A percentile compares a stretch with the other conserved stretches of the same genome.
phyloP scores from a whole-genome alignment of 2,888 invertebrate genomes.

The Hypomecis punctinalis region DNA sequence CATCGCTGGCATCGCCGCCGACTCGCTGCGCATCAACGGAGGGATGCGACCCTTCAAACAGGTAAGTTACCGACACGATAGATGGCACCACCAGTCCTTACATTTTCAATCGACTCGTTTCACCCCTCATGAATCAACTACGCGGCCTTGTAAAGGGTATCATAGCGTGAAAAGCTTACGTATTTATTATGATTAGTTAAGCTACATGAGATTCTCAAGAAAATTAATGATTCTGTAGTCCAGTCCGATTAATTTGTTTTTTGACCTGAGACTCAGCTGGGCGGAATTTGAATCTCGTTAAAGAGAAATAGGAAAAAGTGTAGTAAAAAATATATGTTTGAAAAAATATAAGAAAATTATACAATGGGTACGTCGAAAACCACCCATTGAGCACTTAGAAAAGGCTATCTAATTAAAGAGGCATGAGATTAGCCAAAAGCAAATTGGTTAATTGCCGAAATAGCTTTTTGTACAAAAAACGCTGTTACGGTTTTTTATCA shows the following conservation, averaged over 20 bases:
- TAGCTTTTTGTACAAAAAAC: constrained; percentile 35
- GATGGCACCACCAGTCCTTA: constrained; percentile 65
- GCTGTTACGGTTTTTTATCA: neutral
- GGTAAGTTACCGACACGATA: constrained; percentile 84
- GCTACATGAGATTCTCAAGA: constrained; percentile 24
- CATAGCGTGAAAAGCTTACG: constrained; percentile 22
- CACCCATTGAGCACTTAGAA: constrained; percentile 26
- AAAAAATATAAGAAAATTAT: constrained; percentile 13
- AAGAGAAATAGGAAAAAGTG: constrained; percentile 11
- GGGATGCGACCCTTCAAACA: constrained; percentile 98
- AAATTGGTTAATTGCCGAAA: constrained; percentile 57
- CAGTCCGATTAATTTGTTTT: constrained; percentile 20
- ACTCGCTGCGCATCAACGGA: constrained; percentile 97
- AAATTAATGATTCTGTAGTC: constrained; percentile 23
- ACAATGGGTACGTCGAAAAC: constrained; percentile 13
- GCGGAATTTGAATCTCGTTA: constrained; percentile 11
- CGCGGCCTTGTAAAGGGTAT: constrained; percentile 13
- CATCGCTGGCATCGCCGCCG: constrained; percentile 97
- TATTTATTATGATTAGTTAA: constrained; percentile 30
- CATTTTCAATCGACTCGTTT: constrained; percentile 16
- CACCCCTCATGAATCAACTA: constrained; percentile 15
- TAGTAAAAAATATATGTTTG: constrained; percentile 22
- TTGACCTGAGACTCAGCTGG: constrained; percentile 11
- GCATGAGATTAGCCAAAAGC: constrained; percentile 61
- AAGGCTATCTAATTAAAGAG: constrained; percentile 59